Evolutionary conservation across 2,888 invertebrate species (phyloP).

Genomic region (Polymixis lichenea): DNA sequence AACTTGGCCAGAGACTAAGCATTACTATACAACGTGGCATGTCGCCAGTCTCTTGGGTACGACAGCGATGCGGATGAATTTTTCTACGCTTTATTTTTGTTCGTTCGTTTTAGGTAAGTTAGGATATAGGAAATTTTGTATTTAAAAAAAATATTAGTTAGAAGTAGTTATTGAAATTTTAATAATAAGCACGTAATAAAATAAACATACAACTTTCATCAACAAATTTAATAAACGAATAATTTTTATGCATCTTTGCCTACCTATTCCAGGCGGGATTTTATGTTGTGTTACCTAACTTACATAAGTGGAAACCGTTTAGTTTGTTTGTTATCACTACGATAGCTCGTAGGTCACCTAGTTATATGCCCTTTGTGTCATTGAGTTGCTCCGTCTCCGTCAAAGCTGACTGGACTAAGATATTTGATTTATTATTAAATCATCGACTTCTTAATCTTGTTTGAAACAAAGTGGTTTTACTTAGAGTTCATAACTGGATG

Average conservation of each 20-base stretch:
- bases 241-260: not conserved
- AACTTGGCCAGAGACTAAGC: too few species aligned
- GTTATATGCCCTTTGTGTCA: not conserved
- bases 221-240: not conserved
- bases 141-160: too few species aligned
- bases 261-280: not conserved
- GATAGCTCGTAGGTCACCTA: not conserved
- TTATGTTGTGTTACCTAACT: not conserved
- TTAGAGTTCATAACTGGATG: constrained; percentile 7
- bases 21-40: too few species aligned
- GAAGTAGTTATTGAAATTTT: too few species aligned
- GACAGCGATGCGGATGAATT: too few species aligned
- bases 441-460: constrained; percentile 12
- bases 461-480: constrained; percentile 19
- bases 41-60: too few species aligned
- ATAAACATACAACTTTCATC: too few species aligned
- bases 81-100: too few species aligned
- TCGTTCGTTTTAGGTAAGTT: too few species aligned
- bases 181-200: too few species aligned
- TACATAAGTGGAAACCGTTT: not conserved
- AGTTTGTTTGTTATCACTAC: too few species aligned
- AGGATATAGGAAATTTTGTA: too few species aligned
- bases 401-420: not conserved
- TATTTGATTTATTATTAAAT: constrained; percentile 27
- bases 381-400: not conserved